These are phyloP conservation scores for Macquaria australasica DNA, from an alignment of 2,113 vertebrate species.

Conservation along the genomic window DNA sequence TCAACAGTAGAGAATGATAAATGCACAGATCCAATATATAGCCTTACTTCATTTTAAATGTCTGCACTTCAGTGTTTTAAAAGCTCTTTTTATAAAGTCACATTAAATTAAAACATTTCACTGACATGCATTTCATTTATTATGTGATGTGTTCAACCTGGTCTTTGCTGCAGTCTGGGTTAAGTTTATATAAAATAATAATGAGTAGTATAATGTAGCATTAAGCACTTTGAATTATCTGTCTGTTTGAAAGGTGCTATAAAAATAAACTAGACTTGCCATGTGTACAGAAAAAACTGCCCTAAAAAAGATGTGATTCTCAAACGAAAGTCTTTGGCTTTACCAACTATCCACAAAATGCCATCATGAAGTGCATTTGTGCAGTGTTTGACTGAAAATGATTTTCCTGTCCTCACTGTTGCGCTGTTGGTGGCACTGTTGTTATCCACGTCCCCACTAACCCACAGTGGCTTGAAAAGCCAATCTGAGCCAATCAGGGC, in stretches of 20 bases:
- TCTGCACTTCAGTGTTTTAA: not conserved
- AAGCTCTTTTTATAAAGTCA: not conserved
- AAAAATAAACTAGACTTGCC: not conserved
- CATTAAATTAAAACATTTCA: not conserved
- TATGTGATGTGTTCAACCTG: not conserved
- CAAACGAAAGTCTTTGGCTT: not conserved
- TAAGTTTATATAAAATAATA: not conserved
- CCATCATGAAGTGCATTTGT: not conserved
- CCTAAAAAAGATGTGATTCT: not conserved
- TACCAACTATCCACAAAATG: not conserved
- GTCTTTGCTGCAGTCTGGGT: not conserved
- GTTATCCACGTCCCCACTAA: not conserved
- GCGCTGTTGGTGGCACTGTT: not conserved
- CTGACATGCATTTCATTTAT: not conserved
- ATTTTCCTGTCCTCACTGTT: not conserved
- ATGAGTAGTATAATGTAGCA: not conserved
- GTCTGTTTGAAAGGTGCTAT: not conserved
- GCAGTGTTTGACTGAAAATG: not conserved
- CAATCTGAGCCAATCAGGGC: constrained; percentile 17
- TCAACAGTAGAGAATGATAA: not conserved
- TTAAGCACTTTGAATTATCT: not conserved
- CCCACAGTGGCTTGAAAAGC: not conserved
- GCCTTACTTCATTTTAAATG: not conserved
- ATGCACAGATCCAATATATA: not conserved
- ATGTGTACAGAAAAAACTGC: not conserved